A percentile compares a stretch with the other conserved stretches of the same genome.
phyloP scores from a whole-genome alignment of 2,113 vertebrate genomes.

The Mixornis gularis region DNA sequence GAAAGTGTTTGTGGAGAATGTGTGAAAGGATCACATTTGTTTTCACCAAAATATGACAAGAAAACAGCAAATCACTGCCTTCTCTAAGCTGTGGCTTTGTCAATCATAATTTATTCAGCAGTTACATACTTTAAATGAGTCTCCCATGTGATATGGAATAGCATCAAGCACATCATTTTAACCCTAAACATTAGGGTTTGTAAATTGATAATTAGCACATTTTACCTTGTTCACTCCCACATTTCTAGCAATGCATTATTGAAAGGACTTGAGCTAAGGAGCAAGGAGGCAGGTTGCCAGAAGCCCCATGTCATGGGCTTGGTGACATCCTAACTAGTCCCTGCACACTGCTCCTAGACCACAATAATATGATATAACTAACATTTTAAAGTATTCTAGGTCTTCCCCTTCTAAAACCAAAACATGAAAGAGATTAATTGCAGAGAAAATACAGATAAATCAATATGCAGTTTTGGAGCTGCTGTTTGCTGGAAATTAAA shows the following conservation, averaged over 20 bases:
- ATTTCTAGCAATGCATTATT: background rate
- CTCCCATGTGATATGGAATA: background rate
- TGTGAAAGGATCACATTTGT: background rate
- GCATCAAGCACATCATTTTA: background rate
- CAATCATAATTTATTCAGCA: background rate
- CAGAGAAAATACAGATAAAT: background rate
- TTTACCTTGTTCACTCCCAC: background rate
- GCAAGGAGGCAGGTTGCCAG: background rate
- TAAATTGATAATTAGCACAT: background rate
- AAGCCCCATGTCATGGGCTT: background rate
- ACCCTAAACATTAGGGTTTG: background rate
- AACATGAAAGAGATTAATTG: background rate
- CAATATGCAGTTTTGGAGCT: background rate
- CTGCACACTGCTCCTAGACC: background rate
- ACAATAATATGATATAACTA: background rate
- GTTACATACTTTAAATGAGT: background rate
- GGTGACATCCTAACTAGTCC: background rate
- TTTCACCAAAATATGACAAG: background rate
- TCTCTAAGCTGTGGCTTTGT: background rate
- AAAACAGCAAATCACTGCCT: background rate
- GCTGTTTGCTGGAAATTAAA: background rate
- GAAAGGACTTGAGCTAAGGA: background rate
- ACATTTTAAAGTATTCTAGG: background rate
- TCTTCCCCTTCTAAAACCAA: background rate
- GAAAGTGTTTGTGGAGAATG: background rate